Conservation (phyloP, 2,888 invertebrate species). For the Ormia ochracea region DNA sequence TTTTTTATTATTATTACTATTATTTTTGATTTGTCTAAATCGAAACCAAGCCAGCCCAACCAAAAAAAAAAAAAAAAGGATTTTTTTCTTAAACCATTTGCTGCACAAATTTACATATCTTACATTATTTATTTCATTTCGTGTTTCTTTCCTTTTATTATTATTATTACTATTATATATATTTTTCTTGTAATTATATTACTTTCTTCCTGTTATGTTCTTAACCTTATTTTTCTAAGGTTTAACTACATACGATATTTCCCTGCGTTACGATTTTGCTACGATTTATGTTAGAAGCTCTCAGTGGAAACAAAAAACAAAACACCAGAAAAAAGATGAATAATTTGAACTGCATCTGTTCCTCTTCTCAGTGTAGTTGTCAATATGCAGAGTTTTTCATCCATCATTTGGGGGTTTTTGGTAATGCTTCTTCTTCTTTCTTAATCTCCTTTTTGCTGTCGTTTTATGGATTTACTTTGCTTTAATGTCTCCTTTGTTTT, state of each 20-base stretch:
- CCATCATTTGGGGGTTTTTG: constrained; percentile 7
- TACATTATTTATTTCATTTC: constrained; percentile 14
- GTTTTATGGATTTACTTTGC: constrained; percentile 10
- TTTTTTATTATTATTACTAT: constrained; percentile 16
- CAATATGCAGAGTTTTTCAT: constrained; percentile 41
- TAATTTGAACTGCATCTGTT: constrained; percentile 43
- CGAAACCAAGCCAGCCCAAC: constrained; percentile 7
- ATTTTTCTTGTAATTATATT: too few species aligned
- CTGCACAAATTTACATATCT: constrained; percentile 24
- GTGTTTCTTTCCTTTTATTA: constrained; percentile 19
- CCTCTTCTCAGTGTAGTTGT: constrained; percentile 38
- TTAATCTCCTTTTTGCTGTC: constrained; percentile 62
- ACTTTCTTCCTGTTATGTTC: too few species aligned
- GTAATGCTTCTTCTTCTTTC: constrained; percentile 28
- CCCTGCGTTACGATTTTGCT: constrained; percentile 24
- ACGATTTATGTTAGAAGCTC: constrained; percentile 1
- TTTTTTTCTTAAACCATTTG: background rate
- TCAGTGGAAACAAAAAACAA: too few species aligned
- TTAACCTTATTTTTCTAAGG: constrained; percentile 33
- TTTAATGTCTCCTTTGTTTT: background rate
- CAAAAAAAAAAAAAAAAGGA: too few species aligned
- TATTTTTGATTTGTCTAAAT: background rate
- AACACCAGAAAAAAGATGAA: background rate
- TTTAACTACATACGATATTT: constrained; percentile 12
- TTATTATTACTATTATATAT: too few species aligned